Evolutionary conservation across 2,888 invertebrate species (phyloP), one percentile per base, ranked within the genome.

Genomic region (Slavum lentiscoides): DNA sequence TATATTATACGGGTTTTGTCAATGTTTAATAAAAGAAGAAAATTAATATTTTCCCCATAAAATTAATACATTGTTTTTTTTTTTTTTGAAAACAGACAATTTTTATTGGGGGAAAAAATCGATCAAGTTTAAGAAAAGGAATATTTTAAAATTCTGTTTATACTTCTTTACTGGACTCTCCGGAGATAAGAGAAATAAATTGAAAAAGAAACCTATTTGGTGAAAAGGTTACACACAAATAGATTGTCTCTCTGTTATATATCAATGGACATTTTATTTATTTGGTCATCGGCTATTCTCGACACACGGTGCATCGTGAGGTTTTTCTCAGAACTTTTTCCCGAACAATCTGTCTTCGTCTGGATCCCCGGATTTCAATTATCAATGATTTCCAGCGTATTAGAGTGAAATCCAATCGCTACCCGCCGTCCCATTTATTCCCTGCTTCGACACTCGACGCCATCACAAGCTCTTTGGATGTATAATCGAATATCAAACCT

Each of bases 261-360:
- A 74, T 58, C 58, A 66, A 61, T 68, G 59, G 76, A 76, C 68
- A 69, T 76, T 76, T 73, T 73, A 73, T 73, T 73, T 59, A 69
- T 76, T 76, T 61, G 76, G 68, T 76, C 76, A 76, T 76, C 49
- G 76, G 49, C 68, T 21, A 68, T 76, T 76, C 76, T n/a, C n/a
- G 76, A 68, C 49, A 76, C 68, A 76, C 59, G 59, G 49, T 68
- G 68, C 21, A 49, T 49, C 68, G 21, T n/a, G n/a, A 9, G 61
- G 59, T 7, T 76, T 76, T 76, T 61, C 68, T 68, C 76, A 59
- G 62, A 68, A 75, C 39, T 43, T 74, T 23, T 43, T 74, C 64
- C 30, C 37, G 59, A 76, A 76, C 61, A 76, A 76, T 76, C 59
- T 68, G 68, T 76, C 76, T 76, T 68, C 59, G 76, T 76, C 75